Conservation (phyloP, 2,797 vertebrate genomes). For the Pachyuromys duprasi region DNA sequence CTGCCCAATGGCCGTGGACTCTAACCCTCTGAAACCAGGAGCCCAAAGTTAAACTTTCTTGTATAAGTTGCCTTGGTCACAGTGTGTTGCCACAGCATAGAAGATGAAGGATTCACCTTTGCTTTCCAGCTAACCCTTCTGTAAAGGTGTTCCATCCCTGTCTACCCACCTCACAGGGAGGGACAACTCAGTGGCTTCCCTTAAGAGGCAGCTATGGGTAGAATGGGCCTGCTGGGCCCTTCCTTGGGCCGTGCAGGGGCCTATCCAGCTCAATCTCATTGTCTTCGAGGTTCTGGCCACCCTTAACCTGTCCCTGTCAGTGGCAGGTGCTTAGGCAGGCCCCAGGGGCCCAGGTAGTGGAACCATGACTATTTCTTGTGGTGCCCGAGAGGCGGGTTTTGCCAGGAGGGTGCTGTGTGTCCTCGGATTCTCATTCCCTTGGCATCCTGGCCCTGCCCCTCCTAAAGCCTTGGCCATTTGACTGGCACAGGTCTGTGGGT, state of each 20-base stretch:
- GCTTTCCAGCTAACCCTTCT: not conserved
- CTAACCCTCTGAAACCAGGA: not conserved
- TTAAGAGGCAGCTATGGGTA: not conserved
- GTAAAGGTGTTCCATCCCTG: not conserved
- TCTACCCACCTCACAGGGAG: too few species aligned
- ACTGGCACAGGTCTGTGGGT: not conserved
- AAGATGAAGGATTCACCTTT: not conserved
- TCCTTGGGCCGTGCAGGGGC: not conserved
- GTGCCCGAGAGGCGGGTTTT: accelerated
- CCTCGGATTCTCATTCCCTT: not conserved
- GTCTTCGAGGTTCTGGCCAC: not conserved
- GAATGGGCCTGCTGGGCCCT: not conserved
- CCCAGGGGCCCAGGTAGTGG: not conserved
- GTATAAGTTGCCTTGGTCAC: not conserved
- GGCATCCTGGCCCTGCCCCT: not conserved
- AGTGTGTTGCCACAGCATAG: not conserved
- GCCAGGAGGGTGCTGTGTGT: not conserved
- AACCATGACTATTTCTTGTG: not conserved
- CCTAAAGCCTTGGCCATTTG: accelerated
- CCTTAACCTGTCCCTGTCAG: not conserved
- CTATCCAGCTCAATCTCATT: not conserved
- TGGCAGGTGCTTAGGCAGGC: accelerated
- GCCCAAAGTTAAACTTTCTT: not conserved
- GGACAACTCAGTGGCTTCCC: not conserved
- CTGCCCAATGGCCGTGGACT: not conserved